A percentile compares a stretch with the other conserved stretches of the same genome.
phyloP scores from a whole-genome alignment of 1,140 invertebrate species.

The Babylonia areolata region DNA sequence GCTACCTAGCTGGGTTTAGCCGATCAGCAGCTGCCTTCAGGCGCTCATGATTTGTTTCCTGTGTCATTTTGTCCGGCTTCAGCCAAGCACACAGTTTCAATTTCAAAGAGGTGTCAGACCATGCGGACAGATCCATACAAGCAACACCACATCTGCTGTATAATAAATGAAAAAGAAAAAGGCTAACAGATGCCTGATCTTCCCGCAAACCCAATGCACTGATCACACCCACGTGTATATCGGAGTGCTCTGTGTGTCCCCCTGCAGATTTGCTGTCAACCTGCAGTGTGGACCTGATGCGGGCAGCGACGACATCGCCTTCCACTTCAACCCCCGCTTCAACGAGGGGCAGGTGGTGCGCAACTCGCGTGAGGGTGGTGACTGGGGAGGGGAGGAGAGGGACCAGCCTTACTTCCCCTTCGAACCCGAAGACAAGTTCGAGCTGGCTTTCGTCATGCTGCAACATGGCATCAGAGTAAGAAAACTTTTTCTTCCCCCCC shows the following conservation, averaged over 20 bases:
- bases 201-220: too few species aligned
- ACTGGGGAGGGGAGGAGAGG: slow-evolving; percentile 86
- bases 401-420: slow-evolving; percentile 82
- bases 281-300: slow-evolving; percentile 80
- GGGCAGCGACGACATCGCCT: slow-evolving; percentile 85
- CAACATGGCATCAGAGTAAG: slow-evolving; percentile 56
- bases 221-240: not conserved
- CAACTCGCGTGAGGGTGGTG: slow-evolving; percentile 81
- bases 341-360: slow-evolving; percentile 80
- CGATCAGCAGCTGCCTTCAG: too few species aligned
- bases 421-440: slow-evolving; percentile 81
- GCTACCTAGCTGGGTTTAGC: too few species aligned
- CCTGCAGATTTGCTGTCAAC: slow-evolving; percentile 81
- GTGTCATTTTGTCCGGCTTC: too few species aligned
- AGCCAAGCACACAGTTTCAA: too few species aligned
- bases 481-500: not conserved
- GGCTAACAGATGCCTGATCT: too few species aligned
- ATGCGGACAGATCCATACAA: too few species aligned
- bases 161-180: too few species aligned
- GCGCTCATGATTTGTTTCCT: too few species aligned
- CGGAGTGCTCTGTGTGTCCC: not conserved
- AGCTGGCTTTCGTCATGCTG: slow-evolving; percentile 72
- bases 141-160: too few species aligned
- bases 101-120: too few species aligned
- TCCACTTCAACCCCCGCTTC: slow-evolving; percentile 84